A percentile compares a stretch with the other conserved stretches of the same genome.
phyloP scores from a whole-genome alignment of 2,797 vertebrate species.

The Melanotaenia trifasciata region DNA sequence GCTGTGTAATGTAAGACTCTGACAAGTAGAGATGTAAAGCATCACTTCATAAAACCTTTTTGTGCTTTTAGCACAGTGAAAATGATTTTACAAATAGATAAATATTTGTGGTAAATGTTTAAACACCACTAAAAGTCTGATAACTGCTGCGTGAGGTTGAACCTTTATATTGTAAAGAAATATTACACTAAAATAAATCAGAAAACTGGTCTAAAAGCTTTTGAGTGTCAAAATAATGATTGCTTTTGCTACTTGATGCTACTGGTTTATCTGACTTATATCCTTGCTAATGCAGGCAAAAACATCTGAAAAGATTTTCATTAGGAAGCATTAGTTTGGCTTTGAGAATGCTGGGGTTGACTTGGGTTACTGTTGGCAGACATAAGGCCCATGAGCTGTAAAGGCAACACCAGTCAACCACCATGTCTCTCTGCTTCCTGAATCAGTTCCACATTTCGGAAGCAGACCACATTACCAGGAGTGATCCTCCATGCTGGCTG shows the following conservation, averaged over 20 bases:
- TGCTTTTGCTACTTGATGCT: neutral
- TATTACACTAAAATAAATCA: neutral
- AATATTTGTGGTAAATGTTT: no score
- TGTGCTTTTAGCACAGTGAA: no score
- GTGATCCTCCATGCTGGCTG: slow-evolving; percentile 75
- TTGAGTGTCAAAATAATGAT: neutral
- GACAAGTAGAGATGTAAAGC: neutral
- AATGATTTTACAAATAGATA: no score
- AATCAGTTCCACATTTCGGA: slow-evolving; percentile 71
- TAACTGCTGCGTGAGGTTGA: neutral
- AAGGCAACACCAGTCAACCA: slow-evolving; percentile 66
- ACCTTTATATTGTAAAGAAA: neutral
- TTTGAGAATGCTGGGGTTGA: slow-evolving; percentile 41
- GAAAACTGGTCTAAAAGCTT: neutral
- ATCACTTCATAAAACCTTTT: neutral
- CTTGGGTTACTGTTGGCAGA: slow-evolving; percentile 60
- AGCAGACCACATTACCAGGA: slow-evolving; percentile 61
- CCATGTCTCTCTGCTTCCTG: slow-evolving; percentile 77
- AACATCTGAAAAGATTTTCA: slow-evolving; percentile 14
- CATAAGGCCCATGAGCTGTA: slow-evolving; percentile 47
- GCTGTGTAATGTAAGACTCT: neutral
- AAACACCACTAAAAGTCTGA: neutral
- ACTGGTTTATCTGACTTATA: neutral
- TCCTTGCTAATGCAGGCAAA: neutral
- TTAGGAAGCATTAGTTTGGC: slow-evolving; percentile 42